Evolutionary conservation across 1,140 invertebrate genomes (phyloP).

Genomic region (Drosophila mauritiana): DNA sequence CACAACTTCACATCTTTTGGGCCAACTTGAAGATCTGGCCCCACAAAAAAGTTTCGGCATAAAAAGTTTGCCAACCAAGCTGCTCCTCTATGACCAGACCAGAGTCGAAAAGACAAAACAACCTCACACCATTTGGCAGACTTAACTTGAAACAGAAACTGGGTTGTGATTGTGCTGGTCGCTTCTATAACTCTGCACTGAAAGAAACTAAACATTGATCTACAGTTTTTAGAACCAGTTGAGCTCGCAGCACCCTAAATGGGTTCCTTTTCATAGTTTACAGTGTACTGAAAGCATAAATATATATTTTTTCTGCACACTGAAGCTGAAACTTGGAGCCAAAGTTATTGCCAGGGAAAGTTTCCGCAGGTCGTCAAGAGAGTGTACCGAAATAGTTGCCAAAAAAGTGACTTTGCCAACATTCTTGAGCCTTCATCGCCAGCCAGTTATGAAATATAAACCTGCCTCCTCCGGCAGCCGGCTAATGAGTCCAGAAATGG

Average conservation of each 20-base stretch:
- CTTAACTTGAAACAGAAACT: constrained; percentile 31
- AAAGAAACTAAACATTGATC: background rate
- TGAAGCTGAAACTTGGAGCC: constrained; percentile 35
- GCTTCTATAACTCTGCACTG: constrained; percentile 37
- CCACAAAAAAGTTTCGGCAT: constrained; percentile 44
- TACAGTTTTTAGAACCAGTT: background rate
- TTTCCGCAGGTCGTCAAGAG: constrained; percentile 58
- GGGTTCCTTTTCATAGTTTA: background rate
- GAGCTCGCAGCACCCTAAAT: no score
- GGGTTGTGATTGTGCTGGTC: constrained; percentile 32
- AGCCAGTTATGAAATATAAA: constrained; percentile 51
- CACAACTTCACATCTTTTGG: constrained; percentile 30
- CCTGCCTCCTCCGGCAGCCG: constrained; percentile 2
- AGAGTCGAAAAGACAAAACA: constrained; percentile 58
- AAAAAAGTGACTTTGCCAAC: constrained; percentile 38
- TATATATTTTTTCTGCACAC: constrained; percentile 7
- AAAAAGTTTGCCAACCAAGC: constrained; percentile 29
- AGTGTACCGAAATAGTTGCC: constrained; percentile 50
- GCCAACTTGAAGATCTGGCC: constrained; percentile 43
- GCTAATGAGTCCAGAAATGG: constrained; percentile 48
- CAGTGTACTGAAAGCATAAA: background rate
- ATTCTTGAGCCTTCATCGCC: constrained; percentile 42
- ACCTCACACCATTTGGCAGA: constrained; percentile 42
- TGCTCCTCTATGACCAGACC: constrained; percentile 43
- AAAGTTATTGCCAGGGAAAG: constrained; percentile 75